These are phyloP conservation scores for Orthonyx spaldingii DNA, from an alignment of 2,113 vertebrate species.

Conservation along the genomic window DNA sequence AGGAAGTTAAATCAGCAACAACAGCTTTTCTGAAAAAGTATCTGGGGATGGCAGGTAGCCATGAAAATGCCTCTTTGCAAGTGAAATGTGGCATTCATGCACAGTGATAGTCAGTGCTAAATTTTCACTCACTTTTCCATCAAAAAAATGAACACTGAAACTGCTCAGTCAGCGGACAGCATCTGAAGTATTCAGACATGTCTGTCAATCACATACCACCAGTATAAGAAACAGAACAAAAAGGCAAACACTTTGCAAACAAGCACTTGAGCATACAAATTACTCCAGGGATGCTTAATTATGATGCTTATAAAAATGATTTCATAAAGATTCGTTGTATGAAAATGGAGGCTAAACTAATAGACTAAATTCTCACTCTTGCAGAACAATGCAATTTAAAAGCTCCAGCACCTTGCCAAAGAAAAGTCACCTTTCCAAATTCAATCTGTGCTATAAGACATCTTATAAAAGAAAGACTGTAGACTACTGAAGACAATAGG, in stretches of 20 bases:
- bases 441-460: background rate
- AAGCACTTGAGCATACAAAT: background rate
- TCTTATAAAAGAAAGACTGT: background rate
- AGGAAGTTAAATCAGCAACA: background rate
- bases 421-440: background rate
- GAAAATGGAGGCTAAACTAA: background rate
- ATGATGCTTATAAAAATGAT: background rate
- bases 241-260: background rate
- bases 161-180: background rate
- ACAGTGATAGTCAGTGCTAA: background rate
- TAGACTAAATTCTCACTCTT: background rate
- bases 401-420: background rate
- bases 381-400: background rate
- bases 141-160: background rate
- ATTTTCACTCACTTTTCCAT: background rate
- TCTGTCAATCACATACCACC: background rate
- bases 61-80: conserved; percentile 15
- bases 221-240: background rate
- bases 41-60: background rate
- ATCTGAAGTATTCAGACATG: background rate
- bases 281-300: background rate
- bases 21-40: background rate
- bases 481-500: background rate
- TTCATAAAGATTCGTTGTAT: background rate
- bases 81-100: background rate